These are phyloP conservation scores for Hemibagrus wyckioides DNA, from an alignment of 2,113 vertebrate species.

Conservation along the genomic window DNA sequence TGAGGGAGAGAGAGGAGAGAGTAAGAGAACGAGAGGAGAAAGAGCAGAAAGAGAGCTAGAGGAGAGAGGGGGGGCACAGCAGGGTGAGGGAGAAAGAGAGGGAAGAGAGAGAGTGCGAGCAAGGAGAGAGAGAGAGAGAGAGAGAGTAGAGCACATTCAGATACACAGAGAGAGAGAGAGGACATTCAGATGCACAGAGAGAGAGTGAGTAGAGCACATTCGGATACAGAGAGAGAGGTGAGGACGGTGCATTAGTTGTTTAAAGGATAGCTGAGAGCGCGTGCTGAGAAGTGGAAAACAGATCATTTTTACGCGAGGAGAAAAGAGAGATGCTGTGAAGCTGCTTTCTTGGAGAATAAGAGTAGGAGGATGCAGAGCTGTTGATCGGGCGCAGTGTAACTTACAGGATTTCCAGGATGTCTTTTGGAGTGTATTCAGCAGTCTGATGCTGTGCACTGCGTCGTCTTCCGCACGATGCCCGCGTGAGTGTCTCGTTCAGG, in stretches of 20 bases:
- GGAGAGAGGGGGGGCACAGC: constrained; percentile 7
- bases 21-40: no score
- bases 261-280: constrained; percentile 20
- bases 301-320: neutral
- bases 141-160: constrained; percentile 1
- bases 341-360: neutral
- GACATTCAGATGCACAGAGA: no score
- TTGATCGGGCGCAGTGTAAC: neutral
- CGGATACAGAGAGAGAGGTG: constrained; percentile 30
- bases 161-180: constrained; percentile 33
- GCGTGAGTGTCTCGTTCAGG: constrained; percentile 29
- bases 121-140: constrained; percentile 16
- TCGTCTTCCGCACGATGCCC: neutral
- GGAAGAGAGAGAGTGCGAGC: neutral
- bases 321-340: constrained; percentile 20
- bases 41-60: no score
- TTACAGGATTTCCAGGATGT: neutral
- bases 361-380: neutral
- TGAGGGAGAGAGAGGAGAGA: neutral
- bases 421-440: neutral
- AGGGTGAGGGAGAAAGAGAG: no score
- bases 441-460: neutral
- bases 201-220: constrained; percentile 16
- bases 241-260: constrained; percentile 34
- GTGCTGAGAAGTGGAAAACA: constrained; percentile 28